These are phyloP conservation scores for Chrysomallon squamiferum DNA, from an alignment of 1,140 invertebrate species.

Conservation along the genomic window DNA sequence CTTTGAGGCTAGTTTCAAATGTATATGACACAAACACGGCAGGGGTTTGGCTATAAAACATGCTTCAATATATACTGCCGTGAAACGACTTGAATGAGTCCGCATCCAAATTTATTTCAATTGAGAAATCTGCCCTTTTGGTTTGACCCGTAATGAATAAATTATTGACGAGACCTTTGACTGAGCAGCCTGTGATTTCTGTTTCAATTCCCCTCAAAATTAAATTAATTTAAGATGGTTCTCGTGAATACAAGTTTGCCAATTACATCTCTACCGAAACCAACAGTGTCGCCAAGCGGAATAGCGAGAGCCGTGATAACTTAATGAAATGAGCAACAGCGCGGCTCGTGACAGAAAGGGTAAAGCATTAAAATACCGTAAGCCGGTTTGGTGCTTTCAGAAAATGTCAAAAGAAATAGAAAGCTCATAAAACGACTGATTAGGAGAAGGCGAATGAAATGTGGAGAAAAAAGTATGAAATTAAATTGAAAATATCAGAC, in stretches of 20 bases:
- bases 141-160: constrained; percentile 8
- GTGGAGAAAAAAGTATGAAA: not conserved
- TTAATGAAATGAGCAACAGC: no score
- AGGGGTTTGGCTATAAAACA: not conserved
- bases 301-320: no score
- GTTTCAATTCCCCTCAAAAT: constrained; percentile 4
- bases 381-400: no score
- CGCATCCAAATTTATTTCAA: constrained; percentile 1
- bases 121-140: not conserved
- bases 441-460: constrained; percentile 7
- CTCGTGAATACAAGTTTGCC: not conserved
- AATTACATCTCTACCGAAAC: not conserved
- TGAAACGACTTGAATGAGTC: not conserved
- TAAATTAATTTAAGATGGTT: constrained; percentile 8
- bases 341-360: no score
- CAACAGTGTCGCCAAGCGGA: not conserved
- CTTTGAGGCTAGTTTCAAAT: not conserved
- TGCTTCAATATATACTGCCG: constrained; percentile 2
- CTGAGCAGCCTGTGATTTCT: constrained; percentile 2
- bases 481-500: no score
- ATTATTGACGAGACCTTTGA: not conserved
- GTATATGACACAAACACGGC: not conserved
- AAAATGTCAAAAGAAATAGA: constrained; percentile 6
- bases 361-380: no score
- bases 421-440: constrained; percentile 7